phyloP scores from a whole-genome alignment of 1,140 invertebrate genomes.

The Drosophila tristis region DNA sequence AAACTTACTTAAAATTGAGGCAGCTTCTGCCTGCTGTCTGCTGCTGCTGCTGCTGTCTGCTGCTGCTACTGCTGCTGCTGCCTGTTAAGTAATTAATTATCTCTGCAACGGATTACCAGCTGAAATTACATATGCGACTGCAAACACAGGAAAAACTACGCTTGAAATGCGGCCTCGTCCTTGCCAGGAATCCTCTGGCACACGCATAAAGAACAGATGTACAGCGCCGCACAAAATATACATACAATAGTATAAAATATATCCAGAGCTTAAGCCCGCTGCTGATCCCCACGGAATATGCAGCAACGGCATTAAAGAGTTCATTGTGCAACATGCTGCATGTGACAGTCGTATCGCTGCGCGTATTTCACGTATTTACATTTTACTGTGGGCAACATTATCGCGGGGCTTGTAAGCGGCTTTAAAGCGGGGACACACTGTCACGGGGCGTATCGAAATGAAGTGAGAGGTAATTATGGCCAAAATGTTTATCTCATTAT shows the following conservation, averaged over 20 bases:
- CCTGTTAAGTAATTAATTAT: constrained; percentile 69
- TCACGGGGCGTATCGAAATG: too few species aligned
- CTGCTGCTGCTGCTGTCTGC: background rate
- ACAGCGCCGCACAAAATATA: constrained; percentile 1
- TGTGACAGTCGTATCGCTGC: background rate
- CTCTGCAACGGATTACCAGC: constrained; percentile 51
- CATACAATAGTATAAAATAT: constrained; percentile 25
- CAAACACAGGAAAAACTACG: constrained; percentile 25
- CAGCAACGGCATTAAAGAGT: constrained; percentile 38
- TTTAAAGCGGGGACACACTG: too few species aligned
- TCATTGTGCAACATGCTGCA: constrained; percentile 5
- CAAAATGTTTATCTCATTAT: too few species aligned
- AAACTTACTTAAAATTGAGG: constrained; percentile 9
- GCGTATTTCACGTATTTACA: background rate
- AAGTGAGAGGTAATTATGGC: too few species aligned
- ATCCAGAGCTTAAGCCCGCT: constrained; percentile 27
- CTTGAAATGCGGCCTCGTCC: constrained; percentile 26
- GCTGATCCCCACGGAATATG: background rate
- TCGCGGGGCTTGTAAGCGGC: background rate
- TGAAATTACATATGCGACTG: constrained; percentile 44
- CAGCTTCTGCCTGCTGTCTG: background rate
- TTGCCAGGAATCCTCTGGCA: constrained; percentile 15
- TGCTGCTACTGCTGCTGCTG: constrained; percentile 4
- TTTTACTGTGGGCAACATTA: constrained; percentile 29
- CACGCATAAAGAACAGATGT: constrained; percentile 10